Base-by-base conservation (phyloP, 2,797 vertebrate species). In the Tokudaia muenninki region DNA sequence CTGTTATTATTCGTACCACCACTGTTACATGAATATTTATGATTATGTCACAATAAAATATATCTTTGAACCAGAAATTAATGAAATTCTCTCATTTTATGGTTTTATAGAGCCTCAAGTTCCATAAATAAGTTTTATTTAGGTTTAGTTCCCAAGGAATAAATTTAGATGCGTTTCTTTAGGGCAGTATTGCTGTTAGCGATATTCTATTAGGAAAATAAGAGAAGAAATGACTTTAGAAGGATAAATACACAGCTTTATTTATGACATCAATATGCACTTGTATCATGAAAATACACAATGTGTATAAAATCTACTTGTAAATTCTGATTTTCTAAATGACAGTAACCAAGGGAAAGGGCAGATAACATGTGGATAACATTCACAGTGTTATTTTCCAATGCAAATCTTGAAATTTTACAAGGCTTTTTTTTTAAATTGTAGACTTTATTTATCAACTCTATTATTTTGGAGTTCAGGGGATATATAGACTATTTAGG, bases 41-140 rank as follows among this genome's bases (percentile, higher is more conserved):
- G 67, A 89, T 90, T 63, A 57, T n/a, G 44, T 88, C 84, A 94
- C 41, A 80, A 34, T 94, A 93, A 94, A 94, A 95, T 77, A 90
- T 95, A 41, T 59, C 80, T 87, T 95, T 90, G 78, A 65, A 86
- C 9, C 41, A 92, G 72, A 95, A 94, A 93, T 83, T 95, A 91
- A 96, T 90, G 55, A 93, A 94, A 96, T 67, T 26, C 47, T 89
- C 34, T 84, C 14, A 41, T 94, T 91, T 94, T 83, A 81, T 95
- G 87, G 22, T 63, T 91, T 84, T 63, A 44, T 92, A 79, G 44
- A 81, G 65, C 92, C 93, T 19, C 88, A 93, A 88, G 24, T 80
- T 74, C 87, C 65, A 89, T 92, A 84, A 84, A 79, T 86, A 93
- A 50, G 4, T 93, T 92, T 95, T 95, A 93, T 93, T 96, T 92